Evolutionary conservation across 2,888 invertebrate genomes (phyloP), one percentile per base, ranked within the genome.

Genomic region (Capitulum mitella): DNA sequence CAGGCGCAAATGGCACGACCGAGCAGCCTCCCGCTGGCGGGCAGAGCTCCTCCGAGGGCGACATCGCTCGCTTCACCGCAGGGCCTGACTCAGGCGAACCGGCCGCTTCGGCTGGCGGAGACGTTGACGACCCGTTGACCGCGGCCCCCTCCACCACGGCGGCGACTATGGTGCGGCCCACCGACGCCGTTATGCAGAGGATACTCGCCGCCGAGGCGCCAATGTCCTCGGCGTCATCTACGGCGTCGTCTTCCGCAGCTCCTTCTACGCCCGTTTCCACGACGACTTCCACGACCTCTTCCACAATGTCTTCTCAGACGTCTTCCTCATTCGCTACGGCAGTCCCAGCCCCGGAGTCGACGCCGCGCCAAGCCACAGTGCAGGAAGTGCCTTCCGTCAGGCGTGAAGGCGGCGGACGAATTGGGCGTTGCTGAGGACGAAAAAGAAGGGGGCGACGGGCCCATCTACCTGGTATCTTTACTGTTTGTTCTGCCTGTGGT

Each of bases 401-500:
- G 10, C n/a, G n/a, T 58, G 1, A 10, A 6, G 2, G 37, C 22
- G 37, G 19, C 6, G 32, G 37, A 34, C 19, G 19, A 46, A 16
- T 29, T 46, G 46, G 43, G 16, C 14, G 43, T 14, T 16, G 16
- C 19, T 3, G 46, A 46, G 14, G 16, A n/a, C 2, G 76, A 46
- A 16, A 46, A 43, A 3, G 29, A n/a, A 48, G 43, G 3, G 14
- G 19, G 29, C 46, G 29, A 19, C 3, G 40, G 74, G 8, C 76
- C 76, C 46, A 43, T 76, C 29, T 76, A 76, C 43, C 46, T 76
- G 29, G 76, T 76, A 14, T 76, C 76, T 12, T 46, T 76, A 29
- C 76, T 76, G 46, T 76, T 76, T 29, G 76, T 46, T 1, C n/a
- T 76, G 19, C 76, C 76, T 1, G 76, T 76, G 29, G 76, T 76